Evolutionary conservation across 2,113 vertebrate genomes (phyloP).

Genomic region (Petrocephalus microphthalmus): DNA sequence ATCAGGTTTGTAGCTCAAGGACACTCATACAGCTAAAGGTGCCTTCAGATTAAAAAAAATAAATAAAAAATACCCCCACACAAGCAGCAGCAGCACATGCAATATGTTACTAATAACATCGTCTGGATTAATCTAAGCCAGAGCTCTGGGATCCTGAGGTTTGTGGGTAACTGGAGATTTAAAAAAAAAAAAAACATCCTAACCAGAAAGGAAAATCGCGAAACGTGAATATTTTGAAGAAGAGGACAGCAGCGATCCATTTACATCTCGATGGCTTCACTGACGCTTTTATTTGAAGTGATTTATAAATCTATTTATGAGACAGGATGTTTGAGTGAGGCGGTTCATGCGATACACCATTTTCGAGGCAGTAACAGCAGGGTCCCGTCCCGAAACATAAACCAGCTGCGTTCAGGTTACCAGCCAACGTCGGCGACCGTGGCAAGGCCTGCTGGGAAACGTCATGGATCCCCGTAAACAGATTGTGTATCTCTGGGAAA

Average conservation of each 20-base stretch:
- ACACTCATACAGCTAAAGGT: background rate
- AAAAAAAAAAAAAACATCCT: background rate
- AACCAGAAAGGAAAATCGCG: background rate
- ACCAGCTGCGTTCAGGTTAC: background rate
- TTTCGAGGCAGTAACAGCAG: background rate
- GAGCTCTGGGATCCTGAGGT: background rate
- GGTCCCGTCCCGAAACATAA: background rate
- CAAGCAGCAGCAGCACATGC: background rate
- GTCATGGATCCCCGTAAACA: background rate
- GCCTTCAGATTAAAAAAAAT: background rate
- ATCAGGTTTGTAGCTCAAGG: background rate
- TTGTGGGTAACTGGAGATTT: background rate
- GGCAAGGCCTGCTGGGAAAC: background rate
- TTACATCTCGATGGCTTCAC: background rate
- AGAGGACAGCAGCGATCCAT: background rate
- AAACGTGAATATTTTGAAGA: background rate
- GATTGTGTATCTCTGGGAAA: conserved; percentile 5
- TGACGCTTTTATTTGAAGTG: conserved; percentile 3
- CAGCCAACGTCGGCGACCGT: background rate
- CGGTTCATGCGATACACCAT: background rate
- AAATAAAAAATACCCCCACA: background rate
- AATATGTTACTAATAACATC: background rate
- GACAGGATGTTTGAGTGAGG: background rate
- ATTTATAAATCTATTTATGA: conserved; percentile 11
- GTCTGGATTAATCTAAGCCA: background rate